Evolutionary conservation across 2,113 vertebrate species (phyloP).

Genomic region (Arvicanthis niloticus): DNA sequence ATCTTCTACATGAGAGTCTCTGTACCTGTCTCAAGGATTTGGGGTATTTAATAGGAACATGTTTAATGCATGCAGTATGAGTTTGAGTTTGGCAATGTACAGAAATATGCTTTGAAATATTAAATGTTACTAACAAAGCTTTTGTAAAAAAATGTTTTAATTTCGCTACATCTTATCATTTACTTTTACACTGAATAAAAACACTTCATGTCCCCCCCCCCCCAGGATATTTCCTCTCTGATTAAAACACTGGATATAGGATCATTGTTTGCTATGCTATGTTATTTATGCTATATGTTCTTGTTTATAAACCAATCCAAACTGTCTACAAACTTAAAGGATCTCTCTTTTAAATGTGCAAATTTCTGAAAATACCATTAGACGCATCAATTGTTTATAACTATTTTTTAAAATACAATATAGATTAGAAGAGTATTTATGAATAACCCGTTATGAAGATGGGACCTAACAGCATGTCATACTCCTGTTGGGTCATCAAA

Average conservation of each 20-base stretch:
- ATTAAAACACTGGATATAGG: conserved; percentile 13
- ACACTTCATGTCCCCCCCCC: neutral
- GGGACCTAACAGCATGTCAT: neutral
- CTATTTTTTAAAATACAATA: neutral
- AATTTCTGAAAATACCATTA: conserved; percentile 1
- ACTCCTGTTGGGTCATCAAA: neutral
- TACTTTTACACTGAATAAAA: neutral
- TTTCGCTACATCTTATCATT: neutral
- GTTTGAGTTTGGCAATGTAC: conserved; percentile 24
- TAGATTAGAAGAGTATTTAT: neutral
- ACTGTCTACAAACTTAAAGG: neutral
- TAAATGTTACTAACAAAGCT: conserved; percentile 1
- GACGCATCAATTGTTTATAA: neutral
- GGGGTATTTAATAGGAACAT: neutral
- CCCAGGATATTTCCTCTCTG: neutral
- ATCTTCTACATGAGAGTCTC: conserved; percentile 7
- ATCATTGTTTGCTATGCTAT: neutral
- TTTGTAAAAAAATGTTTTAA: conserved; percentile 37
- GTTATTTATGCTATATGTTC: neutral
- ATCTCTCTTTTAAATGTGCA: neutral
- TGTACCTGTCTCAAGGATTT: neutral
- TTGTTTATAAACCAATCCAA: neutral
- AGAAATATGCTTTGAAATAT: conserved; percentile 7
- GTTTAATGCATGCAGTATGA: neutral
- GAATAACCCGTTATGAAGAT: neutral